phyloP scores from a whole-genome alignment of 2,797 vertebrate species.

The Trichosurus vulpecula region DNA sequence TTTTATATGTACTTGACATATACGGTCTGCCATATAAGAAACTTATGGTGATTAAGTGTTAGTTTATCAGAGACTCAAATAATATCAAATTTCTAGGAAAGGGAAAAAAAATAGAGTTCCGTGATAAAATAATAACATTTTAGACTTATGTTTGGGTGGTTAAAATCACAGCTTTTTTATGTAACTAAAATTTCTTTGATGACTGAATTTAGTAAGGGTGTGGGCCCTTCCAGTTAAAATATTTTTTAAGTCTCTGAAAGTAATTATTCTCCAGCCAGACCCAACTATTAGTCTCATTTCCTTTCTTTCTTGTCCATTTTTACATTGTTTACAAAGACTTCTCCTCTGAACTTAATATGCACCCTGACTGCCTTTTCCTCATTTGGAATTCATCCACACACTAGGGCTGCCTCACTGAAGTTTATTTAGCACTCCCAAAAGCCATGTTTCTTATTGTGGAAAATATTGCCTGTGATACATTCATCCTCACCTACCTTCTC shows the following conservation, averaged over 20 bases:
- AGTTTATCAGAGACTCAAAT: conserved; percentile 25
- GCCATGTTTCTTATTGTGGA: conserved; percentile 24
- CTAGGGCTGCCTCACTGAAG: background rate
- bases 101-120: conserved; percentile 23
- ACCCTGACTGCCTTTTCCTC: conserved; percentile 42
- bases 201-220: conserved; percentile 48
- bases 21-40: conserved; percentile 18
- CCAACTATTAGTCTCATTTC: conserved; percentile 35
- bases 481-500: conserved; percentile 27
- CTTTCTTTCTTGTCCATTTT: conserved; percentile 59
- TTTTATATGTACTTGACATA: conserved; percentile 35
- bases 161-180: conserved; percentile 55
- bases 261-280: conserved; percentile 50
- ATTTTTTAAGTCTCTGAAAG: conserved; percentile 48
- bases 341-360: conserved; percentile 46
- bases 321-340: conserved; percentile 37
- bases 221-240: conserved; percentile 55
- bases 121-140: conserved; percentile 25
- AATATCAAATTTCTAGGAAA: conserved; percentile 43
- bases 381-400: conserved; percentile 53
- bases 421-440: conserved; percentile 34
- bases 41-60: conserved; percentile 19
- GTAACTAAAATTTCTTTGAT: conserved; percentile 53
- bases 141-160: conserved; percentile 36
- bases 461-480: conserved; percentile 40